Evolutionary conservation across 2,797 vertebrate genomes (phyloP), one percentile per base, ranked within the genome.

Genomic region (Thripadectes ignobilis): DNA sequence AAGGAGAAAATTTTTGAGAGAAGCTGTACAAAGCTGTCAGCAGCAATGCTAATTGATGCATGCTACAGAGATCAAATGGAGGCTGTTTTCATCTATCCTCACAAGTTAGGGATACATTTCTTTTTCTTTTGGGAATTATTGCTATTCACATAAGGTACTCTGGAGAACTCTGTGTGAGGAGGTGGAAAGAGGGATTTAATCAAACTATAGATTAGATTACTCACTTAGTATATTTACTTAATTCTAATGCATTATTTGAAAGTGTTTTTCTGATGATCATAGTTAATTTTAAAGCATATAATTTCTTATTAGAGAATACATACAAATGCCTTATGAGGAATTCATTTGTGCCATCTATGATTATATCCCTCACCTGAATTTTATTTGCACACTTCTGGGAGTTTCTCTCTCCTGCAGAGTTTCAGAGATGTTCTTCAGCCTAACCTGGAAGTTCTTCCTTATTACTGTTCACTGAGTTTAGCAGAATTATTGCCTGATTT

Each of bases 161-260:
- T 32, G 52, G 54, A 69, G 36, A 75, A 1, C 2, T 45, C 32
- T 34, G 8, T 49, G 26, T 82, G 41, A 58, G 46, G 39, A 86
- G 4, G 3, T 67, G 9, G 32, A 75, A 83, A 72, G 38, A 26
- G 34, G 9, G 27, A 79, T 67, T 95, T 82, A 83, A 54, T 93
- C 63, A 93, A 86, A 52, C 15, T 88, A 30, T 22, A 69, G 83
- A 22, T 88, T 85, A 32, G 30, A 54, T 32, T 85, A 83, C 22
- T 77, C 74, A 55, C 14, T 6, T 77, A 69, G 76, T 65, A 63
- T 57, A 62, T 74, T 48, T 95, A 48, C 51, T 92, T 96, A 67
- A 95, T 96, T 95, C 39, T 82, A 92, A 86, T 85, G 51, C 11
- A 81, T 83, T 7, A n/a, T 73, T 82, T 88, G 12, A 54, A 89